Evolutionary conservation across 2,888 invertebrate species (phyloP), one percentile per base, ranked within the genome.

Genomic region (Sphaerophoria taeniata): DNA sequence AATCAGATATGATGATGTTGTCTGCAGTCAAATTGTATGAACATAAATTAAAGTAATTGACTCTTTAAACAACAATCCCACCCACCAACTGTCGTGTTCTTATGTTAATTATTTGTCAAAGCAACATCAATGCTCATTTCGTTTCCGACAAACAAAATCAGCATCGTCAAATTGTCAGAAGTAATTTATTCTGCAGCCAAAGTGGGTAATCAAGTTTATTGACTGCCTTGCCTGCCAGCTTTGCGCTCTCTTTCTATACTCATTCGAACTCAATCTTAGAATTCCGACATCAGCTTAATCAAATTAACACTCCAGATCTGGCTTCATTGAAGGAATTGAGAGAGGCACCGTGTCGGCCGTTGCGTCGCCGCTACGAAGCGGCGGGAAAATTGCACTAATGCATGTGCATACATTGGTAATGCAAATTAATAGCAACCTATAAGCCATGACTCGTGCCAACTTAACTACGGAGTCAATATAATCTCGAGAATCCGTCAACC

Each of bases 351-450:
- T 24, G 24, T n/a, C n/a, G n/a, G n/a, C n/a, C 24, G 24, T 24
- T 24, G 24, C 2, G 24, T 24, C 24, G 24, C n/a, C n/a, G n/a
- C n/a, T n/a, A 33, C 9, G 56, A 16, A 24, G 47, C 45, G 58
- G 71, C 43, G 53, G 69, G 69, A 36, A 55, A 67, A 67, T 73
- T 67, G 65, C 69, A 67, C 75, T 84, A 84, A 84, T 84, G 84
- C 84, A 84, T 84, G 84, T 72, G 84, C 80, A 84, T 84, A 80
- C 84, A 84, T 84, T 84, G 75, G 67, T 67, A 72, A 84, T 84
- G 84, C 84, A 84, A 84, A 84, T 84, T 84, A 80, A 84, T 72
- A 72, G 84, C 74, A 72, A 72, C 16, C 84, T 71, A 75, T 80
- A 75, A 9, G 33, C 7, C 39, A 45, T n/a, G 71, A 60, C 67